Base-by-base conservation (phyloP, 1,140 invertebrate species). In the Drosophila aff. region DNA sequence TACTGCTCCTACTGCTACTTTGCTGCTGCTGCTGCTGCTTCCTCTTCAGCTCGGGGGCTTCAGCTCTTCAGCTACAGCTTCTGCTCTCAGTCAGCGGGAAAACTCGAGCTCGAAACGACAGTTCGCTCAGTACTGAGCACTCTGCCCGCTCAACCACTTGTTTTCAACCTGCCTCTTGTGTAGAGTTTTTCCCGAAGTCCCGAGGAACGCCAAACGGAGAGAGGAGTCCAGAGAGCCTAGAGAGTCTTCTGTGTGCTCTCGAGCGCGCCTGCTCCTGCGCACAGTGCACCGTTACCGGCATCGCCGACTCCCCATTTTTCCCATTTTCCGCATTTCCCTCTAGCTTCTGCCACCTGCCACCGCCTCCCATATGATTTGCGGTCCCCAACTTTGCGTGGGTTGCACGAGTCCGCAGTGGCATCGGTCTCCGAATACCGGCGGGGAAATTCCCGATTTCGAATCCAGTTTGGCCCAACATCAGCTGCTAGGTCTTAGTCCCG, bases 131-230 rank as follows among this genome's bases (percentile, higher is more conserved):
- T 82, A 85, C 86, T 91, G 68, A 86, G 53, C 57, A 67, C 47
- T 52, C 61, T 71, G 79, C 62, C 67, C 73, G 86, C 85, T 92
- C 90, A 92, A 92, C 90, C 90, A 92, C 90, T 92, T 92, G 90
- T 92, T 92, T 92, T 92, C 89, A 90, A 85, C 85, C 82, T 68
- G 67, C 79, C 71, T 43, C 55, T 61, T 61, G 69, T 73, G 69
- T 73, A 73, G 69, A 73, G 69, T 73, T 73, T 72, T 60, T 46
- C 49, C 67, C 67, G 67, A 71, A 71, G 67, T 46, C 53, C 31
- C 53, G n/a, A 43, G 23, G 49, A 52, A 52, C 26, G 13, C 16
- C 9, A 4, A 31, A 3, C 10, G n/a, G 23, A 46, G 67, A 21
- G 49, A 11, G 11, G 31, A 40, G 49, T 26, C 46, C 46, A 10